Evolutionary conservation across 2,113 vertebrate species (phyloP).

Genomic region (Tragelaphus scriptus): DNA sequence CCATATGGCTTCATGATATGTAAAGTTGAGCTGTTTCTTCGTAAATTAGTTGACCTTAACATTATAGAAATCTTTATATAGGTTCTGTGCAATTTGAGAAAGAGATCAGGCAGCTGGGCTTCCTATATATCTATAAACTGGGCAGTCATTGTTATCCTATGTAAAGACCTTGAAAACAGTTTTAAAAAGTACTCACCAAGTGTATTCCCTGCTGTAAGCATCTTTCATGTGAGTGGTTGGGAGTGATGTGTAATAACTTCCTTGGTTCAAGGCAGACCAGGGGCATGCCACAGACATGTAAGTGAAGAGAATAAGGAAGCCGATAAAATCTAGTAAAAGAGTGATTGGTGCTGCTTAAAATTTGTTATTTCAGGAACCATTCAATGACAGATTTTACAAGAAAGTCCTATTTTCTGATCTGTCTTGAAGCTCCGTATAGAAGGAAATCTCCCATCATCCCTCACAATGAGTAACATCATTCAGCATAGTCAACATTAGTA

Average conservation of each 20-base stretch:
- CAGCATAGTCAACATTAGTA: conserved; percentile 1
- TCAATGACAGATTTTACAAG: background rate
- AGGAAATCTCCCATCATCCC: background rate
- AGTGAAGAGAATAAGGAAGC: background rate
- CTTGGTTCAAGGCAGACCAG: background rate
- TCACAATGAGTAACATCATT: background rate
- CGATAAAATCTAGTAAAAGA: background rate
- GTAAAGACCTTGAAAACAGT: background rate
- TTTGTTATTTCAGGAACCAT: conserved; percentile 29
- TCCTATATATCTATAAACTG: background rate
- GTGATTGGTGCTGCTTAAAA: conserved; percentile 12
- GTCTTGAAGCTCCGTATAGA: background rate
- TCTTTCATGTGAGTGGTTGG: background rate
- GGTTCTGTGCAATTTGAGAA: background rate
- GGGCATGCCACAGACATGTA: too few species aligned
- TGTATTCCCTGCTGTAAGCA: background rate
- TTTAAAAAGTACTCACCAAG: background rate
- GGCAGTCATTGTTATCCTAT: background rate
- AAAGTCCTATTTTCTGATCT: conserved; percentile 25
- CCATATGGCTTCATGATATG: background rate
- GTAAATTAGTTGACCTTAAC: conserved; percentile 25
- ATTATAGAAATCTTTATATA: background rate
- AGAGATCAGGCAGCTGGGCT: background rate
- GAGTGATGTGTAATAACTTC: background rate
- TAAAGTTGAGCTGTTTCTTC: background rate